A percentile compares a stretch with the other conserved stretches of the same genome.
Evolutionary conservation across 2,113 vertebrate species (phyloP).

Genomic region (Pantherophis guttatus): DNA sequence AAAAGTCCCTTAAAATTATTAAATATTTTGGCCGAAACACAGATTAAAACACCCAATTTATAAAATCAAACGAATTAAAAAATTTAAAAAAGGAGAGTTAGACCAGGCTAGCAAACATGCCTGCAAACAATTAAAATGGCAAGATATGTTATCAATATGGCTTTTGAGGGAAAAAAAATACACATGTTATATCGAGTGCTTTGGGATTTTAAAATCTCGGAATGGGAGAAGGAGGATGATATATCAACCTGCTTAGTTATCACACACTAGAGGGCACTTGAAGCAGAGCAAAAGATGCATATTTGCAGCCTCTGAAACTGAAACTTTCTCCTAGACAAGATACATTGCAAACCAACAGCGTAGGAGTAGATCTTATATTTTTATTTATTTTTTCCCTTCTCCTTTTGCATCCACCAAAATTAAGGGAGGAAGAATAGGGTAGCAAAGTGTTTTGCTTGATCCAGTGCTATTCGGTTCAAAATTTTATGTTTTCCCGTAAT

Average conservation of each 20-base stretch:
- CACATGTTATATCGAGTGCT: conserved; percentile 11
- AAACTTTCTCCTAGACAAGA: conserved; percentile 21
- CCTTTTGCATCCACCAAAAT: conserved; percentile 10
- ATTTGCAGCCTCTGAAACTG: conserved; percentile 7
- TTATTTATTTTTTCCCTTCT: neutral
- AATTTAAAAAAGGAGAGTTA: too few relatives aligned
- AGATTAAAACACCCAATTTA: too few relatives aligned
- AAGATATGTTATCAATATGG: conserved; percentile 36
- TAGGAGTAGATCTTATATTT: neutral
- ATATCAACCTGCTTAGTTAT: conserved; percentile 61
- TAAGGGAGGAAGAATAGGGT: conserved; percentile 31
- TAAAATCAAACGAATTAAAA: too few relatives aligned
- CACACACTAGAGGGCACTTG: conserved; percentile 94
- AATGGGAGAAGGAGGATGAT: conserved; percentile 3
- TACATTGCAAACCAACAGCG: conserved; percentile 16
- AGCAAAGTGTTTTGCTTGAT: conserved; percentile 11
- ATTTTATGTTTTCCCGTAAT: neutral
- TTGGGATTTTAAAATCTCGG: conserved; percentile 38
- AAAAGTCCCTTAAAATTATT: too few relatives aligned
- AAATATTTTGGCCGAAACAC: too few relatives aligned
- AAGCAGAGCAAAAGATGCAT: conserved; percentile 65
- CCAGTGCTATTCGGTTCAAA: conserved; percentile 18
- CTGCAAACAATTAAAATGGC: conserved; percentile 30
- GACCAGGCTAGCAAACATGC: neutral
- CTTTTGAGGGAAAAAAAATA: conserved; percentile 3